Conservation (phyloP, 2,113 vertebrate species). For the Pomatorhinus ruficollis region DNA sequence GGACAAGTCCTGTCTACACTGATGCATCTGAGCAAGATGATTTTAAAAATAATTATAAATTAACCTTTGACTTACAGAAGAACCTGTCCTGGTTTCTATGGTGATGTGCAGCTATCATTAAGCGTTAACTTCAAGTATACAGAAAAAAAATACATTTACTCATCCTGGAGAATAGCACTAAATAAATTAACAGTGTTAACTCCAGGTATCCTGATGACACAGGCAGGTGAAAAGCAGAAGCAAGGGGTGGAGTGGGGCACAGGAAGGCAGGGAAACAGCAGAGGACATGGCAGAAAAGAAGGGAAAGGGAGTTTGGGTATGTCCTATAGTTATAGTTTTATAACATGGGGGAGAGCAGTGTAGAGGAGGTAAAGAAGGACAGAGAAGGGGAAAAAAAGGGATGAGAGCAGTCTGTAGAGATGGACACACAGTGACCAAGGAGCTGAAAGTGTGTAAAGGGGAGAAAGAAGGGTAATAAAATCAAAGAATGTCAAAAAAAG, state of each 20-base stretch:
- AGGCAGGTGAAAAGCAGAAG: not conserved
- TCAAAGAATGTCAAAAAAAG: not conserved
- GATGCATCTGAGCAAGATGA: not conserved
- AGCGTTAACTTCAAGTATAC: not conserved
- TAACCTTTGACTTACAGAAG: slow-evolving; percentile 56
- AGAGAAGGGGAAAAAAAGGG: not conserved
- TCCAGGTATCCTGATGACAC: not conserved
- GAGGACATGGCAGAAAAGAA: not conserved
- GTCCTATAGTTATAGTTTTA: not conserved
- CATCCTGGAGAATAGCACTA: not conserved
- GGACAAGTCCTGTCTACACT: not conserved
- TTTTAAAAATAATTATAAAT: slow-evolving; percentile 25
- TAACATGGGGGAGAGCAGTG: not conserved
- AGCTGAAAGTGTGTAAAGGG: not conserved
- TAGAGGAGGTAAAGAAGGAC: not conserved
- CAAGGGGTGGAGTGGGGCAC: not conserved
- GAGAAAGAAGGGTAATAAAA: not conserved
- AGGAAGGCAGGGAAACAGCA: not conserved
- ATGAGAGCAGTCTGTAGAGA: not conserved
- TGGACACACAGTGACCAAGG: not conserved
- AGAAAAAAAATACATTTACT: slow-evolving; percentile 37
- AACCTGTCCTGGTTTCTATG: slow-evolving; percentile 65
- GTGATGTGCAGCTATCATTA: slow-evolving; percentile 44
- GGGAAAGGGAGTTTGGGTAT: not conserved
- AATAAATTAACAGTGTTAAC: slow-evolving; percentile 37